Conservation (phyloP, 2,113 vertebrate species). For the Raja brachyura region DNA sequence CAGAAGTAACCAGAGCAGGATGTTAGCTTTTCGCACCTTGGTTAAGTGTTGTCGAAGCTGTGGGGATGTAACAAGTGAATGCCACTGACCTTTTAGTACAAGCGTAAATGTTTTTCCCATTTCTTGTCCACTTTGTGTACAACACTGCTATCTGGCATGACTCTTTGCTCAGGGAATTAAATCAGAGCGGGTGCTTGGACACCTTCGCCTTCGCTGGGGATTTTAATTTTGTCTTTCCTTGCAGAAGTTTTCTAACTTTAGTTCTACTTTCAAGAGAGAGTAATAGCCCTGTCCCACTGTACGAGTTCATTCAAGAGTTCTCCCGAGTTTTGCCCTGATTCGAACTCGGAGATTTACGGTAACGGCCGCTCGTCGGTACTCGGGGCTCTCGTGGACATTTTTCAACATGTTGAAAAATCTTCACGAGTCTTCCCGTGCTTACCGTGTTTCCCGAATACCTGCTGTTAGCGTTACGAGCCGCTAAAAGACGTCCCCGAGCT, state of each 20-base stretch:
- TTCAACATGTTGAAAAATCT: no score
- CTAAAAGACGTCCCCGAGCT: no score
- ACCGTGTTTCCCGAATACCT: no score
- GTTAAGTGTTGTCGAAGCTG: not conserved
- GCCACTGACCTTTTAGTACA: slow-evolving; percentile 9
- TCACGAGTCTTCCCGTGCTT: no score
- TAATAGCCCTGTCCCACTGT: no score
- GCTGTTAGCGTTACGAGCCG: no score
- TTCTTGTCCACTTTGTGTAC: not conserved
- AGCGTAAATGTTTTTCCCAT: not conserved
- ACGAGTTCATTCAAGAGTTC: no score
- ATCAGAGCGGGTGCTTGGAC: not conserved
- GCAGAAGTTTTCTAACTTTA: not conserved
- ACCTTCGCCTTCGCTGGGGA: not conserved
- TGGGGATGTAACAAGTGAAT: not conserved
- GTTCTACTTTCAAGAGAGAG: no score
- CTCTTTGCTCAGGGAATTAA: not conserved
- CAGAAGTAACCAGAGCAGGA: not conserved
- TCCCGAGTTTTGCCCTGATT: no score
- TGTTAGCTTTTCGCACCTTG: not conserved
- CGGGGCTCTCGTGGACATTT: no score
- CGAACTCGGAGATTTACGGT: no score
- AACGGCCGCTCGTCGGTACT: no score
- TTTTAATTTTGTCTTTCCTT: not conserved
- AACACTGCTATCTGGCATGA: not conserved